Percentiles rank a stretch among this genome's conserved stretches.
Evolutionary conservation across 2,113 vertebrate species (phyloP).

Genomic region (Chionodraco myersi): DNA sequence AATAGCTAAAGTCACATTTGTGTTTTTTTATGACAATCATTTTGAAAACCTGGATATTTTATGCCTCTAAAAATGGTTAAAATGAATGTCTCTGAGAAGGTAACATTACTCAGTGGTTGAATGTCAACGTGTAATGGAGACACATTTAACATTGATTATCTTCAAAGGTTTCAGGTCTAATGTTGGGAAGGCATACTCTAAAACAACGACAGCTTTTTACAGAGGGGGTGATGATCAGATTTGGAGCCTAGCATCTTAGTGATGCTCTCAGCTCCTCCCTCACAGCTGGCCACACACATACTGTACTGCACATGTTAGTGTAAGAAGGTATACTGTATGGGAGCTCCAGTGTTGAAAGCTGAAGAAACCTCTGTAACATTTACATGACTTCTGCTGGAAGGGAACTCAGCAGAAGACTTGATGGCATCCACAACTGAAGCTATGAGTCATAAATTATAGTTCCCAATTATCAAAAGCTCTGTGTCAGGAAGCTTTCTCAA

Average conservation of each 20-base stretch:
- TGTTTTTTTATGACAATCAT: not conserved
- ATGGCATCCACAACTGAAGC: constrained; percentile 5
- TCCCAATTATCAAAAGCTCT: constrained; percentile 43
- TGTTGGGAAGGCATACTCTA: not conserved
- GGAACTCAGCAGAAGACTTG: constrained; percentile 9
- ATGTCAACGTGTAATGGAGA: not conserved
- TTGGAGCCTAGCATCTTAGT: constrained; percentile 15
- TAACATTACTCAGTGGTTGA: not conserved
- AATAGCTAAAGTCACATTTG: not conserved
- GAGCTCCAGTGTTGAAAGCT: constrained; percentile 10
- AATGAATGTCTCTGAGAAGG: not conserved
- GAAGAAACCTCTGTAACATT: constrained; percentile 7
- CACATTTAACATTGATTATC: not conserved
- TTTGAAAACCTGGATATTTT: not conserved
- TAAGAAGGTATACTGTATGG: constrained; percentile 13
- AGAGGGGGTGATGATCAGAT: constrained; percentile 11
- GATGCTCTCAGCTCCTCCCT: constrained; percentile 18
- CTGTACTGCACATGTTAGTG: not conserved
- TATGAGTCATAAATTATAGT: constrained; percentile 30
- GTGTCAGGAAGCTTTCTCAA: constrained; percentile 25
- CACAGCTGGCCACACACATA: constrained; percentile 7
- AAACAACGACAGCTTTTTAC: not conserved
- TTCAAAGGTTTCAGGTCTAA: not conserved
- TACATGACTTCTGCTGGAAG: not conserved
- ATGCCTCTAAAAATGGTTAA: not conserved